Percentiles rank a stretch among this genome's conserved stretches.
phyloP scores from a whole-genome alignment of 2,888 invertebrate species.

The Drosophila birchii region DNA sequence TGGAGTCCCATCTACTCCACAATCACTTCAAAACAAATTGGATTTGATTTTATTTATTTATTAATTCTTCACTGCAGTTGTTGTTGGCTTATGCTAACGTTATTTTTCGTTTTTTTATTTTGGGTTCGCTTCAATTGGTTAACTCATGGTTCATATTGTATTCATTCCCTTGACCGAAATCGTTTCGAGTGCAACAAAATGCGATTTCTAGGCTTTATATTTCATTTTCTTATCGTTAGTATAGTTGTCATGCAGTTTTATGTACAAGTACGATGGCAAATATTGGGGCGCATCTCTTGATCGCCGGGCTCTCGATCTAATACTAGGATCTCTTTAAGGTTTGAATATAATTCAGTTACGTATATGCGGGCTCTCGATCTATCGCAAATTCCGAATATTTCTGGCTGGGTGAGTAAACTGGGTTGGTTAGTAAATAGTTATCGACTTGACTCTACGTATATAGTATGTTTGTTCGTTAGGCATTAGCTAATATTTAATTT shows the following conservation, averaged over 20 bases:
- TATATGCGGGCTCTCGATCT: constrained; percentile 61
- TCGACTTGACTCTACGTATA: constrained; percentile 55
- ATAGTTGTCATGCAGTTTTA: constrained; percentile 38
- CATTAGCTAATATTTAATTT: constrained; percentile 55
- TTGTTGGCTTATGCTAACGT: constrained; percentile 63
- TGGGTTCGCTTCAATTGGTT: constrained; percentile 45
- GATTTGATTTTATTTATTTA: constrained; percentile 61
- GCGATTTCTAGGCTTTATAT: constrained; percentile 12
- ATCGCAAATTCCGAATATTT: constrained; percentile 36
- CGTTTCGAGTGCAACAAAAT: constrained; percentile 14
- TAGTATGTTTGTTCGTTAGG: constrained; percentile 37
- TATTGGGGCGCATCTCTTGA: constrained; percentile 30
- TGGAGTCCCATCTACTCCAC: background rate
- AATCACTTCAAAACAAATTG: constrained; percentile 11
- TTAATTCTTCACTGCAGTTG: constrained; percentile 69
- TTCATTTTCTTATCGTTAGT: constrained; percentile 38
- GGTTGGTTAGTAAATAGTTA: constrained; percentile 62
- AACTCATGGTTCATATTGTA: constrained; percentile 33
- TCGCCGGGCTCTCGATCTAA: constrained; percentile 24
- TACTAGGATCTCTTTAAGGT: constrained; percentile 52
- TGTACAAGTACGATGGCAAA: constrained; percentile 49
- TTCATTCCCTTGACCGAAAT: constrained; percentile 32
- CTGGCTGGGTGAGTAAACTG: constrained; percentile 52
- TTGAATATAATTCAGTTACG: constrained; percentile 80
- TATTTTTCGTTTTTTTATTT: constrained; percentile 34